Percentiles rank a stretch among this genome's conserved stretches.
phyloP scores from a whole-genome alignment of 1,140 invertebrate genomes.

The Hydropsyche tenuis region DNA sequence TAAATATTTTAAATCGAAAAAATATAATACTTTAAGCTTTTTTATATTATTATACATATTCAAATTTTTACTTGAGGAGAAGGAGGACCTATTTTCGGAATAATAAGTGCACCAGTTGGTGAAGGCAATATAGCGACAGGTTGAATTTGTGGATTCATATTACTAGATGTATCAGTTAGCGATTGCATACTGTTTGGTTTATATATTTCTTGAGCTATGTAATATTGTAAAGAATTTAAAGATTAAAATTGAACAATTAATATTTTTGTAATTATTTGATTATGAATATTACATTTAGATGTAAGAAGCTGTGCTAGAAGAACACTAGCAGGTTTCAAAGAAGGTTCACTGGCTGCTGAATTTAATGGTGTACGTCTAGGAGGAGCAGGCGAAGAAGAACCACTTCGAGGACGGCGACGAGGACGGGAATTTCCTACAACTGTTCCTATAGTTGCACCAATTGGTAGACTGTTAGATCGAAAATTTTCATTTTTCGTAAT shows the following conservation, averaged over 20 bases:
- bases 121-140: conserved; percentile 53
- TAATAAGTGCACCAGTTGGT: conserved; percentile 56
- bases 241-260: not conserved
- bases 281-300: conserved; percentile 49
- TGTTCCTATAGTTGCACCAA: conserved; percentile 57
- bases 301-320: conserved; percentile 60
- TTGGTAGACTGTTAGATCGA: conserved; percentile 65
- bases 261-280: too few relatives aligned
- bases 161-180: conserved; percentile 29
- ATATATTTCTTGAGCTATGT: conserved; percentile 60
- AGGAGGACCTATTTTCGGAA: conserved; percentile 55
- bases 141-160: conserved; percentile 38
- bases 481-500: conserved; percentile 58
- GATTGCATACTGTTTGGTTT: conserved; percentile 56
- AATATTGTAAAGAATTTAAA: not conserved
- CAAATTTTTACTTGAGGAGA: conserved; percentile 35
- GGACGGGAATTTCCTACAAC: conserved; percentile 18
- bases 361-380: conserved; percentile 57
- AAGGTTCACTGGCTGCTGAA: conserved; percentile 59
- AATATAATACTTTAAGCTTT: not conserved
- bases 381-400: conserved; percentile 47
- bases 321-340: conserved; percentile 59
- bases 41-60: conserved; percentile 1
- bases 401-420: conserved; percentile 35
- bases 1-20: conserved; percentile 14